These are phyloP conservation scores for Eulemur albifrons DNA, from an alignment of 2,797 vertebrate genomes.

Conservation along the genomic window DNA sequence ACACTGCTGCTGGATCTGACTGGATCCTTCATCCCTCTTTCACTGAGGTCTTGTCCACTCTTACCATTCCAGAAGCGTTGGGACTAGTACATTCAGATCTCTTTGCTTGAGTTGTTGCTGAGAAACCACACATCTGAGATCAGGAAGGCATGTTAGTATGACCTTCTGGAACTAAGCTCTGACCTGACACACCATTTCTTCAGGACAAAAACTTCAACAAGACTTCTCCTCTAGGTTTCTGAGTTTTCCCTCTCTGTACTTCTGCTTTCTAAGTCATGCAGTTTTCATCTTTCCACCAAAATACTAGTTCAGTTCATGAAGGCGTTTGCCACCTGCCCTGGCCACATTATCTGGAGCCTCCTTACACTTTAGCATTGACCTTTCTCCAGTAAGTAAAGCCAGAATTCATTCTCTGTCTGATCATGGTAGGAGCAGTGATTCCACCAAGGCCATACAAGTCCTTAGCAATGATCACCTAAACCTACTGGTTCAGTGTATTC, in stretches of 20 bases:
- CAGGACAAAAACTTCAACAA: background rate
- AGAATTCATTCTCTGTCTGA: background rate
- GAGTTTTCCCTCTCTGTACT: accelerated
- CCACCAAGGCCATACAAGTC: background rate
- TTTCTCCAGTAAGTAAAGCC: background rate
- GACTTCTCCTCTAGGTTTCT: background rate
- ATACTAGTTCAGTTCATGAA: background rate
- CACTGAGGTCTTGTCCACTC: background rate
- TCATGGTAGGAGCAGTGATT: background rate
- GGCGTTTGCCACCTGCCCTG: background rate
- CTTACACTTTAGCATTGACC: background rate
- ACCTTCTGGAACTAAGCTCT: background rate
- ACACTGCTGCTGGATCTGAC: background rate
- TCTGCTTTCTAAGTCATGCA: background rate
- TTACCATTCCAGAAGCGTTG: background rate
- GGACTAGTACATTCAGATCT: background rate
- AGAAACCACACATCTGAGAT: background rate
- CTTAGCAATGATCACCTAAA: background rate
- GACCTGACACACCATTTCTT: background rate
- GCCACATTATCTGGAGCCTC: background rate
- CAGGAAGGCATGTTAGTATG: background rate
- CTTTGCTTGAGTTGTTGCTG: background rate
- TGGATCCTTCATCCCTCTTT: background rate
- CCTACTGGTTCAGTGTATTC: background rate
- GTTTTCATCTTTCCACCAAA: background rate